A percentile compares a stretch with the other conserved stretches of the same genome.
Evolutionary conservation across 2,113 vertebrate species (phyloP).

Genomic region (Notarius lentiginosus): DNA sequence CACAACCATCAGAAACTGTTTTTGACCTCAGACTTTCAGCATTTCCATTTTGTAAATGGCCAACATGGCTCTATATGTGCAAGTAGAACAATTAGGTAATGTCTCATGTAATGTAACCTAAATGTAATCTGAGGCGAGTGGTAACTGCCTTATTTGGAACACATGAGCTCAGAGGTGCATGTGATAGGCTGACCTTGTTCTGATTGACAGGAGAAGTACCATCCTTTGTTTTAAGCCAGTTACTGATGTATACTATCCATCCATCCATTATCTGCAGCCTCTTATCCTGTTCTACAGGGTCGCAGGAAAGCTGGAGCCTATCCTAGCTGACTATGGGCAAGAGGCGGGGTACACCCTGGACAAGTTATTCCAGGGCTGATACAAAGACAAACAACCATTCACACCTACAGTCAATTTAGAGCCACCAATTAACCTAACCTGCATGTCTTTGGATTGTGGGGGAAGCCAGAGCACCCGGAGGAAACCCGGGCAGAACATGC

Average conservation of each 20-base stretch:
- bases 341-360: no score
- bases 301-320: no score
- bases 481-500: no score
- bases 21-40: not conserved
- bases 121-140: not conserved
- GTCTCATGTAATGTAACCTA: not conserved
- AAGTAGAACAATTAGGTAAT: not conserved
- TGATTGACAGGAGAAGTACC: not conserved
- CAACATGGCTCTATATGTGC: not conserved
- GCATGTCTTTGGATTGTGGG: no score
- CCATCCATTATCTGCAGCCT: no score
- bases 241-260: not conserved
- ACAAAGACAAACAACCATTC: no score
- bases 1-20: not conserved
- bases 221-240: not conserved
- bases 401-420: no score
- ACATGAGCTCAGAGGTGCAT: not conserved
- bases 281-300: no score
- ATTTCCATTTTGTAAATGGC: not conserved
- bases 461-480: no score
- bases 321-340: no score
- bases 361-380: no score
- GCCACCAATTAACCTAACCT: no score
- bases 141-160: not conserved
- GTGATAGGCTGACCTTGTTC: not conserved